Percentiles rank a stretch among this genome's conserved stretches.
Evolutionary conservation across 1,140 invertebrate genomes (phyloP).

Genomic region (Stegodyphus dumicola): DNA sequence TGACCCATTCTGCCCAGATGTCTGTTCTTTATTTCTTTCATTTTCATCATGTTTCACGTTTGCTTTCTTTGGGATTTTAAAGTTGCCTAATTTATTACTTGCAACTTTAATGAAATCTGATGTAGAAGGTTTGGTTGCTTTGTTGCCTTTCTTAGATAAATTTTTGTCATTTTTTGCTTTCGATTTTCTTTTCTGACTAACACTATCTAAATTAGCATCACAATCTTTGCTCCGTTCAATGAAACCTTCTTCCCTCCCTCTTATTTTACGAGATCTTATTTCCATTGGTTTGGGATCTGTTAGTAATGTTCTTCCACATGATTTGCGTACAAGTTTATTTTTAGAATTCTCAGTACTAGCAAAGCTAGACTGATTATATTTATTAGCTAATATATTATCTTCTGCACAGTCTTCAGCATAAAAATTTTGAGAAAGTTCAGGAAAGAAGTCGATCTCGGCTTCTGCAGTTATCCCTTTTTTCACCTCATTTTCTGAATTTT

Average conservation of each 20-base stretch:
- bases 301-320: conserved; percentile 9
- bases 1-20: background rate
- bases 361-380: background rate
- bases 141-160: background rate
- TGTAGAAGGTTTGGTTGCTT: background rate
- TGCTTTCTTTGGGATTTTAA: background rate
- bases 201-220: background rate
- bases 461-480: conserved; percentile 1
- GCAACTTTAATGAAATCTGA: background rate
- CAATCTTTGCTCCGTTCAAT: background rate
- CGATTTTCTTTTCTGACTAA: background rate
- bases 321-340: background rate
- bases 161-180: background rate
- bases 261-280: background rate
- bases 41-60: background rate
- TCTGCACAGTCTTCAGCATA: conserved; percentile 10
- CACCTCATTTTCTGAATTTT: conserved; percentile 7
- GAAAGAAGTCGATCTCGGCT: conserved; percentile 6
- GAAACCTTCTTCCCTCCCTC: conserved; percentile 31
- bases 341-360: background rate
- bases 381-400: background rate
- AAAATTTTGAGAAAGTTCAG: conserved; percentile 30
- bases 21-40: background rate
- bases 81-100: background rate
- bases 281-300: conserved; percentile 31